Conservation (phyloP, 2,888 invertebrate genomes). For the Chloroclysta siterata region DNA sequence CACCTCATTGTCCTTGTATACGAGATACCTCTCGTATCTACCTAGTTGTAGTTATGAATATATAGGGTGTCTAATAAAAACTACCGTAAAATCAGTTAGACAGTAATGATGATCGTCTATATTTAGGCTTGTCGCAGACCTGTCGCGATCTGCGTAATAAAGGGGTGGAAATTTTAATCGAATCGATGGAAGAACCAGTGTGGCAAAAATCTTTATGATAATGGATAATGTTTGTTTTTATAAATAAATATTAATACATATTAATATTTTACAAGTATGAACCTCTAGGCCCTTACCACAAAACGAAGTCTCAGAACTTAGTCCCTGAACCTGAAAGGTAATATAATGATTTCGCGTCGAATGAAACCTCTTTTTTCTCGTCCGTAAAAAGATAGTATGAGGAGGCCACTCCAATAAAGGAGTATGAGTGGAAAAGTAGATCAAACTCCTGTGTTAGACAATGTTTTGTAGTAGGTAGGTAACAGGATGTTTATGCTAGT, state of each 20-base stretch:
- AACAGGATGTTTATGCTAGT: not conserved
- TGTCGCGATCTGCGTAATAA: not conserved
- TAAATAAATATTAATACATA: too few relatives aligned
- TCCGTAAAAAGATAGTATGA: not conserved
- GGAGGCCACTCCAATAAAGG: not conserved
- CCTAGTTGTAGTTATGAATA: too few relatives aligned
- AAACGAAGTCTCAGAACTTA: not conserved
- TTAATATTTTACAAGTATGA: not conserved
- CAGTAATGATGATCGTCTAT: too few relatives aligned
- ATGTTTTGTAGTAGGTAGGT: conserved; percentile 1
- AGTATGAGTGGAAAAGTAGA: not conserved
- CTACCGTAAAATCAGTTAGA: too few relatives aligned
- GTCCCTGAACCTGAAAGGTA: too few relatives aligned
- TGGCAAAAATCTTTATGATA: not conserved
- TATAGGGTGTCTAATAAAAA: too few relatives aligned
- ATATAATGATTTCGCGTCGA: not conserved
- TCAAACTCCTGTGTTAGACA: not conserved
- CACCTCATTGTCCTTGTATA: too few relatives aligned
- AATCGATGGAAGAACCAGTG: not conserved
- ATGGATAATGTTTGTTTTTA: too few relatives aligned
- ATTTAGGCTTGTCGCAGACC: not conserved
- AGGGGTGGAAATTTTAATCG: not conserved
- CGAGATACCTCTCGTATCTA: too few relatives aligned
- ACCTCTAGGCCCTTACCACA: not conserved
- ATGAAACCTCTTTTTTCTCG: not conserved